Conservation (phyloP, 1,140 invertebrate species). For the Scaptomyza montana region DNA sequence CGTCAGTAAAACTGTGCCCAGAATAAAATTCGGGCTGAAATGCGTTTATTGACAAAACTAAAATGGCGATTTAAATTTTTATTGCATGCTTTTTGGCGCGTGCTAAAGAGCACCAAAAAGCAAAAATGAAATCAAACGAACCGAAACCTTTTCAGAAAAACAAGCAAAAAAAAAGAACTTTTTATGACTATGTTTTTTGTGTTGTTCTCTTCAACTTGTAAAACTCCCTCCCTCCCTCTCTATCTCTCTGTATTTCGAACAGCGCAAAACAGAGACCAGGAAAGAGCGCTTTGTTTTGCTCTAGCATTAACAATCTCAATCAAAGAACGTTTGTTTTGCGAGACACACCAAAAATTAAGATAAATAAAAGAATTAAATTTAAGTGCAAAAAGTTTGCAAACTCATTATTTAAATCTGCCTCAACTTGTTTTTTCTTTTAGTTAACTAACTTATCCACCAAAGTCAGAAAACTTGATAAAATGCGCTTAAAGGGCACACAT, state of each 20-base stretch:
- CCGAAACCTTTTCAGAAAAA: not conserved
- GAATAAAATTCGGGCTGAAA: conserved; percentile 1
- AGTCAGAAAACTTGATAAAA: conserved; percentile 26
- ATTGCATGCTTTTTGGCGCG: conserved; percentile 43
- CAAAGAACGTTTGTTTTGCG: conserved; percentile 40
- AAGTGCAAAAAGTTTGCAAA: conserved; percentile 41
- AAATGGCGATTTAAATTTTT: conserved; percentile 38
- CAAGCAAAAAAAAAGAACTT: conserved; percentile 13
- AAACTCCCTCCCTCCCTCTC: not conserved
- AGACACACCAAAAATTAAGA: conserved; percentile 1
- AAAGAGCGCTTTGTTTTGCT: conserved; percentile 8
- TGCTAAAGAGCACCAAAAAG: conserved; percentile 28
- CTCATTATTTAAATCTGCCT: conserved; percentile 55
- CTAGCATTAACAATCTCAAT: conserved; percentile 33
- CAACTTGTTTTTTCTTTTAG: conserved; percentile 52
- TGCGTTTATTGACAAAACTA: conserved; percentile 53
- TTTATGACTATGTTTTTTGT: conserved; percentile 36
- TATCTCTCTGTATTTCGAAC: too few species aligned
- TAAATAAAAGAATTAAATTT: conserved; percentile 16
- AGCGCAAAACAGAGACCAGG: not conserved
- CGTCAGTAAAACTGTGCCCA: conserved; percentile 6
- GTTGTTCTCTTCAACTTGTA: conserved; percentile 21
- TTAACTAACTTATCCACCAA: conserved; percentile 68
- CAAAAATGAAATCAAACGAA: not conserved
- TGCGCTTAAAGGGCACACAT: conserved; percentile 36